Base-by-base conservation (phyloP, 2,888 invertebrate genomes). In the Eilema depressum region DNA sequence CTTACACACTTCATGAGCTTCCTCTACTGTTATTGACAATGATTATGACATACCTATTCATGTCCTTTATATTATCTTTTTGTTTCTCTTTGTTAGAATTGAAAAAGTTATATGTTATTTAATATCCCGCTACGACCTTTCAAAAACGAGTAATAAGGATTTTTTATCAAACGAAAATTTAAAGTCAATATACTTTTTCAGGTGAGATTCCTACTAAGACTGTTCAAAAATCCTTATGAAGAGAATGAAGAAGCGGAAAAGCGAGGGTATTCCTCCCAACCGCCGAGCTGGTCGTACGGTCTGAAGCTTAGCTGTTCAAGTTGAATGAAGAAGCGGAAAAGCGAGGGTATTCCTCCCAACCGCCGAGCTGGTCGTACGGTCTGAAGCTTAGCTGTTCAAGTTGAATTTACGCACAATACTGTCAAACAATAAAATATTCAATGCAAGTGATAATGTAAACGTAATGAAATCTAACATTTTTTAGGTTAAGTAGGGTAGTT, bases 301-400 rank as follows among this genome's bases (percentile, higher is more conserved):
- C 89, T 96, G 4, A 95, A 94, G 72, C 90, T 96, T 0, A 96
- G 96, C 79, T 96, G 96, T 82, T 96, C 96, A 25, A 96, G 96
- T 83, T 96, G 91, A 71, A 60, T 65, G 90, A 92, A n/a, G 96
- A 95, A 73, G 96, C 96, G 0, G 96, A 96, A 75, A 87, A 83
- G 56, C 84, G 87, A 11, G 96, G 96, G 0, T 96, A 92, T 79
- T 93, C 96, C 0, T 85, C 92, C 0, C 92, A 93, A 68, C 96
- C 96, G 0, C 96, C 96, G 1, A 89, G 88, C 76, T 96, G 96
- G 96, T 91, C 96, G 0, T 92, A 92, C 67, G 92, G 92, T 0
- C 89, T 96, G 4, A 95, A 94, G 72, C 90, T 96, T 0, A 96
- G 96, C 79, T 96, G 96, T 82, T 96, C 96, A 25, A 96, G 96